phyloP scores from a whole-genome alignment of 53 echinoderm and acorn worm genomes.

The Paracentrotus lividus region DNA sequence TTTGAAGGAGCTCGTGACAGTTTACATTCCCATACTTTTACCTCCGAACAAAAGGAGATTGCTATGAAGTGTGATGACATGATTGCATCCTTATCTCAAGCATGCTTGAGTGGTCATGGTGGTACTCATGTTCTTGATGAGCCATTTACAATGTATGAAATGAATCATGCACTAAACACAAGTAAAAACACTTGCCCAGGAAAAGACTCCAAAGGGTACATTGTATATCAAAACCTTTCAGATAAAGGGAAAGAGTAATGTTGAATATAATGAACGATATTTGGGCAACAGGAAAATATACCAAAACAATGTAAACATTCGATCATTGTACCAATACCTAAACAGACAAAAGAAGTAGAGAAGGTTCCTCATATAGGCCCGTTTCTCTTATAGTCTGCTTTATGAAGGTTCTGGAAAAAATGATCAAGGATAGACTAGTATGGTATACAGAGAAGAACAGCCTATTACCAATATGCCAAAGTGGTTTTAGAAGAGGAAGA shows the following conservation, averaged over 20 bases:
- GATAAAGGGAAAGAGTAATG: background rate
- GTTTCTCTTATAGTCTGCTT: background rate
- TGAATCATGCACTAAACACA: background rate
- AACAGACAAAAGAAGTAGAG: too few species aligned
- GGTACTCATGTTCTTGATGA: background rate
- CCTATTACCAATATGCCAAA: background rate
- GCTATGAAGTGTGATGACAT: too few species aligned
- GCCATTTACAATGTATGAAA: background rate
- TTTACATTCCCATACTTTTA: too few species aligned
- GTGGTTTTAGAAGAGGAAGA: constrained; percentile 16
- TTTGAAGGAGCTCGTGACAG: background rate
- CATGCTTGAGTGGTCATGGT: background rate
- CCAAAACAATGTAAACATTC: background rate
- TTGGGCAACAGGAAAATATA: background rate
- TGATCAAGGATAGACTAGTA: background rate
- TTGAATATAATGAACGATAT: background rate
- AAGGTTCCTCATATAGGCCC: too few species aligned
- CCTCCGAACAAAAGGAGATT: too few species aligned
- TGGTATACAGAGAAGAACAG: background rate
- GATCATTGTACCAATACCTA: too few species aligned
- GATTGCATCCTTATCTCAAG: too few species aligned
- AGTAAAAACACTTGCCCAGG: background rate
- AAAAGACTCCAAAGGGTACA: background rate
- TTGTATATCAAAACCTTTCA: background rate
- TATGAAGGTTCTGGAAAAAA: background rate